Evolutionary conservation across 2,797 vertebrate genomes (phyloP).

Genomic region (Malurus splendens): DNA sequence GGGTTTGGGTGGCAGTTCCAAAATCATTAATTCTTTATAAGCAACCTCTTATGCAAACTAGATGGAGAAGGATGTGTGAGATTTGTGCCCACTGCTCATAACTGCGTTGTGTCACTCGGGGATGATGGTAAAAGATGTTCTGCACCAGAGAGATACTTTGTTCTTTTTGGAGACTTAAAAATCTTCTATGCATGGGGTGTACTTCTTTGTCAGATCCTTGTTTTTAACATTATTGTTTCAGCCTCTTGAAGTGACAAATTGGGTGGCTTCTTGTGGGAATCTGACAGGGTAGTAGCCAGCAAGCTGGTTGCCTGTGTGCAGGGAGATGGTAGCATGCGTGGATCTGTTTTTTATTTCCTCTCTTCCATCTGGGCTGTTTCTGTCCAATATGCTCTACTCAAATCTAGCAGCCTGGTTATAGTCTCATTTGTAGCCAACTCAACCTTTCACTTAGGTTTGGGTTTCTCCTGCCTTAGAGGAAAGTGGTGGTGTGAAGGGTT

Average conservation of each 20-base stretch:
- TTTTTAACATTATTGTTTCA: not conserved
- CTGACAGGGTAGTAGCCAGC: not conserved
- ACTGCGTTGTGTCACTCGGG: accelerated
- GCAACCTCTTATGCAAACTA: not conserved
- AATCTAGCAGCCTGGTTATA: not conserved
- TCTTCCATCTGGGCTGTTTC: constrained; percentile 23
- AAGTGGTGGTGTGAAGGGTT: accelerated
- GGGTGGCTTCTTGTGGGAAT: not conserved
- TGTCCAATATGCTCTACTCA: not conserved
- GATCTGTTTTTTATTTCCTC: not conserved
- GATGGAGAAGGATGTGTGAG: not conserved
- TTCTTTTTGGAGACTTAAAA: not conserved
- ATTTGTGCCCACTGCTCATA: not conserved
- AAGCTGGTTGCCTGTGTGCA: not conserved
- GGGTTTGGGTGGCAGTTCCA: constrained; percentile 15
- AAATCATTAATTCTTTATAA: constrained; percentile 17
- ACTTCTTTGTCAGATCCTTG: not conserved
- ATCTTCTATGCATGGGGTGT: not conserved
- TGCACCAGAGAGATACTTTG: not conserved
- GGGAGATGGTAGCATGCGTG: not conserved
- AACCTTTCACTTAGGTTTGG: not conserved
- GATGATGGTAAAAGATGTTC: not conserved
- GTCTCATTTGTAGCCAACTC: not conserved
- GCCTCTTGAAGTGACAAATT: not conserved
- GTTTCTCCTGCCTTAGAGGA: not conserved